phyloP scores from a whole-genome alignment of 2,797 vertebrate species.

The Psittacula echo region DNA sequence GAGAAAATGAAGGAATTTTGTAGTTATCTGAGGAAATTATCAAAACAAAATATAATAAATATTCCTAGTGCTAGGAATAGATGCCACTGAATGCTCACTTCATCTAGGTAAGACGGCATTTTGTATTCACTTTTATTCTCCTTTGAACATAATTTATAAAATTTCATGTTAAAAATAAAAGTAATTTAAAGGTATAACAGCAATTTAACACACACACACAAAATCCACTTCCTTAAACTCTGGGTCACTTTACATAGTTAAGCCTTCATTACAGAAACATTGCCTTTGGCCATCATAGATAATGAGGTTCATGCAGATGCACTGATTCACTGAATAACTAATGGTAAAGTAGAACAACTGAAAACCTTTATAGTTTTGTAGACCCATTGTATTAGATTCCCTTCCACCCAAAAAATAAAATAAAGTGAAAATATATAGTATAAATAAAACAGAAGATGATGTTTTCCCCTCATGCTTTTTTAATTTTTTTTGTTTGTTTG shows the following conservation, averaged over 20 bases:
- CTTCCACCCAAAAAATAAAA: neutral
- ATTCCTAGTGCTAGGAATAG: neutral
- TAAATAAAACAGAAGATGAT: slow-evolving; percentile 22
- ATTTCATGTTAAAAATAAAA: neutral
- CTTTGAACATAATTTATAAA: neutral
- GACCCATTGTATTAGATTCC: neutral
- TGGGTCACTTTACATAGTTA: slow-evolving; percentile 10
- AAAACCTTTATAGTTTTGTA: neutral
- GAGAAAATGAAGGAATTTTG: neutral
- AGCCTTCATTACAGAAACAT: slow-evolving; percentile 26
- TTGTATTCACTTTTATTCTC: neutral
- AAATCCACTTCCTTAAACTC: neutral
- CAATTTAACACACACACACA: neutral
- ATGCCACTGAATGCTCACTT: neutral
- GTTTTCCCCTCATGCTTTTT: neutral
- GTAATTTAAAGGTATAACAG: neutral
- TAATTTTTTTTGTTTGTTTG: neutral
- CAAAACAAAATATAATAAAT: neutral
- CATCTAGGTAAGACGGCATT: neutral
- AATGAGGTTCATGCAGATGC: neutral
- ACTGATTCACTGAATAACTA: neutral
- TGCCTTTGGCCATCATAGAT: neutral
- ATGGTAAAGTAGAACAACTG: neutral
- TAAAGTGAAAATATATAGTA: neutral
- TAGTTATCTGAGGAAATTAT: neutral